Base-by-base conservation (phyloP, 2,888 invertebrate genomes). In the Carpatolechia fugitivella region DNA sequence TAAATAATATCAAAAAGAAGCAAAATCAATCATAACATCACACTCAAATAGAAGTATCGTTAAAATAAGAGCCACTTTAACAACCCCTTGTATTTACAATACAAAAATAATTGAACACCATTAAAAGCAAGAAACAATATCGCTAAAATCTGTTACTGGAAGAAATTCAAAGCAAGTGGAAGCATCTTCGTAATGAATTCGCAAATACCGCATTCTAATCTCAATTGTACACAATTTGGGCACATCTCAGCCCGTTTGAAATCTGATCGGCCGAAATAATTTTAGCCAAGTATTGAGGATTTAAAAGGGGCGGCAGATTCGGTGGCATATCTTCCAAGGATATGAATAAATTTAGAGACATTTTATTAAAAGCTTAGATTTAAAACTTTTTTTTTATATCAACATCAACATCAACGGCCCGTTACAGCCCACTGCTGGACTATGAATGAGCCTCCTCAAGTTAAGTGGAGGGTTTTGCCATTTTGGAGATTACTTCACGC, bases 221-320 rank as follows among this genome's bases (percentile, higher is more conserved):
- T 16, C 16, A 47, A 30, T 33, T 14, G 40, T 18, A 48, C 48
- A 56, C 51, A 51, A 51, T 44, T 44, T 44, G 10, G n/a, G n/a
- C 44, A n/a, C 24, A 33, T 48, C 40, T 48, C 20, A 41, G 51
- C 31, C 13, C 52, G 56, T 38, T 47, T 20, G 40, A 52, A 55
- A 52, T 48, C 48, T 48, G 48, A 56, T 56, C 52, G 48, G 48
- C 11, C 38, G 56, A 40, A 48, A 52, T 56, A 52, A 56, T 56
- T 56, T 40, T 30, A 14, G 13, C 49, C 20, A 30, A 40, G 38
- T 47, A 30, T 30, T 11, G 13, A 47, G 47, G 8, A 47, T n/a
- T n/a, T n/a, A n/a, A n/a, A n/a, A n/a, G n/a, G n/a, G 6, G 16
- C 6, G 13, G 20, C 6, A 33, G n/a, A 10, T 8, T 2, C 3